Evolutionary conservation across 1,140 invertebrate genomes (phyloP), one percentile per base, ranked within the genome.

Genomic region (Eciton burchellii): DNA sequence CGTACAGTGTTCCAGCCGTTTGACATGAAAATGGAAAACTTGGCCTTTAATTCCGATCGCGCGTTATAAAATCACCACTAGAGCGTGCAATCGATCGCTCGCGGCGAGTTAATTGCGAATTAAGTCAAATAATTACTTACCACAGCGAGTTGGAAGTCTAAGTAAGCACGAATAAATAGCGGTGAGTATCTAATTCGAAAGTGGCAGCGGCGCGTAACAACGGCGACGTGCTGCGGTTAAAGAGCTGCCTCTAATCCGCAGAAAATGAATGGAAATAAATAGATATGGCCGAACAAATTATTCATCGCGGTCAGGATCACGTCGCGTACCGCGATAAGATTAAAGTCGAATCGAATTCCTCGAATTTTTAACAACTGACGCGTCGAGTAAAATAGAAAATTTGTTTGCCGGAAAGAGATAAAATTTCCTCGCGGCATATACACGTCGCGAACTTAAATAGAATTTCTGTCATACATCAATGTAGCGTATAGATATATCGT

Each of bases 251-350:
- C 68, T 79, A 70, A 70, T 79, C n/a, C n/a, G 63, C 14, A 59
- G 74, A 79, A 79, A 68, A 79, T 79, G 29, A 14, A 76, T 43
- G 45, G 19, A 26, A 68, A 29, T 68, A n/a, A 77, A 77, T 66
- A 70, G 35, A 79, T 35, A 35, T 45, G 21, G 21, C 12, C 47
- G 29, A 45, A 66, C 56, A 79, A 79, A 79, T 79, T 79, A 79
- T 19, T 79, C 74, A 70, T 79, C 65, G 74, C 47, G 62, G 47
- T 77, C 26, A 68, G 47, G 35, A 68, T 77, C 11, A 54, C 21
- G 35, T 35, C n/a, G 35, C 35, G 19, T 24, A 19, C 8, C n/a
- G 35, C 43, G 62, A 66, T 79, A 45, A 43, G 24, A 26, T 54
- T 54, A 5, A 77, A 66, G 16, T 56, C 8, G 16, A 57, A 56